These are phyloP conservation scores for Eulemur coronatus DNA, from an alignment of 2,797 vertebrate genomes.

Conservation along the genomic window DNA sequence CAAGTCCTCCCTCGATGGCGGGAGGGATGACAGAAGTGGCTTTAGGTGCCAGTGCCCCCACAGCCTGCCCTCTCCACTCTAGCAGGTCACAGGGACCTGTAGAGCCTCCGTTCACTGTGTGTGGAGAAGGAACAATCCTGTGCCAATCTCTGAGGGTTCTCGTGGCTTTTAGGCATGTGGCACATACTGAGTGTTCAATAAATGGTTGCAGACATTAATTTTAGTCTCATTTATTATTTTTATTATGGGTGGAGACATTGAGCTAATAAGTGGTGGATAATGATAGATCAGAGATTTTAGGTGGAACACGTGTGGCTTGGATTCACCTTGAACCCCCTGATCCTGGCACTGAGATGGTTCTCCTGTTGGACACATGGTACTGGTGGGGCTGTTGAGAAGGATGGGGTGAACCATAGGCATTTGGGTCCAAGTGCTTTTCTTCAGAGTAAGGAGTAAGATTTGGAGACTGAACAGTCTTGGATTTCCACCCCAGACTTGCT, in stretches of 20 bases:
- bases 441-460: background rate
- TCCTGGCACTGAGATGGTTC: background rate
- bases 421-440: background rate
- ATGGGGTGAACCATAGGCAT: background rate
- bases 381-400: background rate
- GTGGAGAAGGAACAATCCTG: background rate
- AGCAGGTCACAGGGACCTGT: background rate
- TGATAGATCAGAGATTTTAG: background rate
- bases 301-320: background rate
- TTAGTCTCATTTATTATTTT: background rate
- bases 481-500: background rate
- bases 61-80: background rate
- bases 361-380: background rate
- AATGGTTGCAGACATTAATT: background rate
- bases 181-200: background rate
- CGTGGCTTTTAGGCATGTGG: background rate
- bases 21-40: background rate
- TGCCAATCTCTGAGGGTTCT: background rate
- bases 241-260: background rate
- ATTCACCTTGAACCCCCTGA: background rate
- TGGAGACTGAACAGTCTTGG: background rate
- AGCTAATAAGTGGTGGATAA: background rate
- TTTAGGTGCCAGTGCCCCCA: background rate
- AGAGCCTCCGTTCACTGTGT: background rate
- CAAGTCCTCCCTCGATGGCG: background rate